phyloP scores from a whole-genome alignment of 1,140 invertebrate genomes.

The Caerostris darwini region DNA sequence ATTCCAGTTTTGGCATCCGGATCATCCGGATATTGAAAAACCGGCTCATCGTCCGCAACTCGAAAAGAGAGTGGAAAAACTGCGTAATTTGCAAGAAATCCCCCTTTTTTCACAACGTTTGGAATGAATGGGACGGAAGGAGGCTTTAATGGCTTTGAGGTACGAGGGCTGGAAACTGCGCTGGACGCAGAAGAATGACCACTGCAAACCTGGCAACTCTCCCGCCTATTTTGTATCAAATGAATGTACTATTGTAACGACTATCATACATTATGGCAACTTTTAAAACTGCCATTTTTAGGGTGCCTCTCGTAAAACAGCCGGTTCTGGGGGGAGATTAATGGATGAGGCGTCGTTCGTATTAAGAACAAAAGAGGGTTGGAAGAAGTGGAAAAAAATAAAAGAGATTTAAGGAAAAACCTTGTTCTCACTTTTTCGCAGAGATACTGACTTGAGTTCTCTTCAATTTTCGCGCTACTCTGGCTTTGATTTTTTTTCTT shows the following conservation, averaged over 20 bases:
- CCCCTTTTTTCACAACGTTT: constrained; percentile 68
- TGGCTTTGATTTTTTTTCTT: too few relatives aligned
- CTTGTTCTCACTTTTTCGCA: constrained; percentile 69
- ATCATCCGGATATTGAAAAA: background rate
- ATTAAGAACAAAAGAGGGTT: constrained; percentile 71
- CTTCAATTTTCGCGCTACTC: background rate
- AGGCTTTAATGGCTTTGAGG: constrained; percentile 78
- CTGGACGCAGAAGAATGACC: constrained; percentile 75
- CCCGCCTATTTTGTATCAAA: constrained; percentile 78
- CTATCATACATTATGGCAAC: constrained; percentile 77
- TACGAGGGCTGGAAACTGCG: constrained; percentile 71
- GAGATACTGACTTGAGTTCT: background rate
- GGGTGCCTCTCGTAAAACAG: constrained; percentile 68
- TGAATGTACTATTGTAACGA: constrained; percentile 78
- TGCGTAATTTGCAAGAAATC: constrained; percentile 74
- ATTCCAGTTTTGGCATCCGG: too few relatives aligned
- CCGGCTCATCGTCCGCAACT: background rate
- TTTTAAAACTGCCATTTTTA: constrained; percentile 78
- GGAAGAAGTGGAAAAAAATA: too few relatives aligned
- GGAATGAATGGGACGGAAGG: constrained; percentile 75
- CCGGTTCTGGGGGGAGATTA: constrained; percentile 58
- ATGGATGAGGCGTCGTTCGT: constrained; percentile 72
- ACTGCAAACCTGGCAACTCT: constrained; percentile 77
- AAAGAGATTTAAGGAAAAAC: constrained; percentile 59
- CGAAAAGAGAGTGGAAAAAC: background rate